Conservation (phyloP, 2,888 invertebrate species). For the Andrena praecox region DNA sequence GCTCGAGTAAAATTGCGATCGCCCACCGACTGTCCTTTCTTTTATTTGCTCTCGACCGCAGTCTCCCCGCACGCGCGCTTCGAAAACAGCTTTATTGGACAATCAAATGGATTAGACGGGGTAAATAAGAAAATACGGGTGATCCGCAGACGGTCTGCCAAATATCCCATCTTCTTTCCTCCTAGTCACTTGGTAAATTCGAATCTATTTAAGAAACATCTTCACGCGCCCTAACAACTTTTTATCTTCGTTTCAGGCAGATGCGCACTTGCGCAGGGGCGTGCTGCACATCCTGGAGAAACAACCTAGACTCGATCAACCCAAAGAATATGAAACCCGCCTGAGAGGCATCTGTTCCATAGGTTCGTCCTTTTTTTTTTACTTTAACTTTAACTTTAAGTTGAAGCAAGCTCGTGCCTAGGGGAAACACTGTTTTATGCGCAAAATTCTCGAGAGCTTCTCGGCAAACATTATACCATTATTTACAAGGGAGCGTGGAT, state of each 20-base stretch:
- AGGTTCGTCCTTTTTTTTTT: neutral
- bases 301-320: neutral
- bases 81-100: slow-evolving; percentile 1
- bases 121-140: slow-evolving; percentile 13
- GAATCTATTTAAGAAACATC: neutral
- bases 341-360: neutral
- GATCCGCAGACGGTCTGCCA: slow-evolving; percentile 6
- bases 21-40: slow-evolving; percentile 3
- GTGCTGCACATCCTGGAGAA: neutral
- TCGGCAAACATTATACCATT: neutral
- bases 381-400: neutral
- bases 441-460: neutral
- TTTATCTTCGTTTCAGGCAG: neutral
- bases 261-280: neutral
- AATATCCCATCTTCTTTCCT: neutral
- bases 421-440: neutral
- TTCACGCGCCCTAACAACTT: neutral
- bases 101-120: slow-evolving; percentile 15
- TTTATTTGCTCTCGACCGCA: slow-evolving; percentile 12
- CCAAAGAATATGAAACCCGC: neutral
- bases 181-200: neutral
- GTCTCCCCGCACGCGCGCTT: neutral
- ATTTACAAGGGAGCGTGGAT: neutral
- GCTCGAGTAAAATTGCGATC: slow-evolving; percentile 4
- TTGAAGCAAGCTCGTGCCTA: neutral